phyloP scores from a whole-genome alignment of 37 sponge, comb jelly and placozoan species.

The Chondrosia reniformis region DNA sequence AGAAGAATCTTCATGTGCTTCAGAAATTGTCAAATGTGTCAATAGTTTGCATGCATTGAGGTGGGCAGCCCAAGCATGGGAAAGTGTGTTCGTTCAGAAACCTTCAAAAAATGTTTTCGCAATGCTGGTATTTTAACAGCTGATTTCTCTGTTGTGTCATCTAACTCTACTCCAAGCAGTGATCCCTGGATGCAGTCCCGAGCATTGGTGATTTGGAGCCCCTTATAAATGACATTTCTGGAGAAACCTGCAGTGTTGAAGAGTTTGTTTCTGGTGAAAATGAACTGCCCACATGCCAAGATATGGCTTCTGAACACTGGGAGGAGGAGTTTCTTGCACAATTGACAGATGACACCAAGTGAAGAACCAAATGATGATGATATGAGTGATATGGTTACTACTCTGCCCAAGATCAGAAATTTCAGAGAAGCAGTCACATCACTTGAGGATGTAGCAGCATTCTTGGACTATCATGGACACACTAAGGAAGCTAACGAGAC shows the following conservation, averaged over 20 bases:
- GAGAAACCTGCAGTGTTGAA: not conserved
- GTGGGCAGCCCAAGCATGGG: slow-evolving; percentile 60
- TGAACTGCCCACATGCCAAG: slow-evolving; percentile 18
- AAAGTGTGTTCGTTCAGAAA: slow-evolving; percentile 25
- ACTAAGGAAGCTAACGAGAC: slow-evolving; percentile 2
- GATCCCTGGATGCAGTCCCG: slow-evolving; percentile 28
- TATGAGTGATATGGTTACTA: not conserved
- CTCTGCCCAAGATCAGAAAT: slow-evolving; percentile 11
- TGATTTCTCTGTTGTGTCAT: not conserved
- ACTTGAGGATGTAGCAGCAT: slow-evolving; percentile 9
- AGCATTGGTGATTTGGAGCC: not conserved
- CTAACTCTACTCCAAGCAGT: not conserved
- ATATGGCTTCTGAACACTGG: slow-evolving; percentile 6
- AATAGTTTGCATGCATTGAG: slow-evolving; percentile 51
- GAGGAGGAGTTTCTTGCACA: slow-evolving; percentile 9
- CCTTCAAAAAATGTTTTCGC: slow-evolving; percentile 54
- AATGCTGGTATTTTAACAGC: slow-evolving; percentile 26
- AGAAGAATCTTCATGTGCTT: slow-evolving; percentile 20
- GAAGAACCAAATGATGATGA: slow-evolving; percentile 4
- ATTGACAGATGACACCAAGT: not conserved
- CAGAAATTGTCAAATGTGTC: slow-evolving; percentile 53
- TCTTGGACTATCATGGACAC: slow-evolving; percentile 10
- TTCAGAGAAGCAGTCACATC: not conserved
- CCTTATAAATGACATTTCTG: not conserved
- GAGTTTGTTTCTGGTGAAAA: slow-evolving; percentile 14